phyloP scores from a whole-genome alignment of 1,140 invertebrate species.

The Pentalonia nigronervosa region DNA sequence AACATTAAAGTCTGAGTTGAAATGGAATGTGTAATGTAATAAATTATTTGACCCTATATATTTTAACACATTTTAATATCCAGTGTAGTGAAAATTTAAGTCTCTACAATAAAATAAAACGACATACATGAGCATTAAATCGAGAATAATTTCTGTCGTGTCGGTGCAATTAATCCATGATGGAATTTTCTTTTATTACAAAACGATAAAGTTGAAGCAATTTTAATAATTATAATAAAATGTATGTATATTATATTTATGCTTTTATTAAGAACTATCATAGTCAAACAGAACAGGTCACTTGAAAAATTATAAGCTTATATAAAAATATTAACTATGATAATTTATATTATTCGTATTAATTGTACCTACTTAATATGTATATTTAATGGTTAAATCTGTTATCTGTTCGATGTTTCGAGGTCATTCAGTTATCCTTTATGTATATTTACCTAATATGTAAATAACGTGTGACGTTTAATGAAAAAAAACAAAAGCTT shows the following conservation, averaged over 20 bases:
- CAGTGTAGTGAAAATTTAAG: background rate
- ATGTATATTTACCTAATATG: background rate
- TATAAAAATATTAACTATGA: background rate
- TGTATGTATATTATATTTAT: background rate
- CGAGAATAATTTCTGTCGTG: background rate
- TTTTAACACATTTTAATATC: background rate
- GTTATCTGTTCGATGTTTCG: background rate
- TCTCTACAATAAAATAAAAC: slow-evolving; percentile 14
- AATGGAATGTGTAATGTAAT: background rate
- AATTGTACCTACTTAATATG: background rate
- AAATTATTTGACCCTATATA: background rate
- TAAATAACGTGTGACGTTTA: background rate
- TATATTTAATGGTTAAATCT: background rate
- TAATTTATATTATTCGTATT: background rate
- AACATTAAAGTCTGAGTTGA: background rate
- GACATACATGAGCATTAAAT: background rate
- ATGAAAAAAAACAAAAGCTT: background rate
- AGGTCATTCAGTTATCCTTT: background rate
- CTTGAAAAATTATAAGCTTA: background rate
- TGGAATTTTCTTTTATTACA: background rate
- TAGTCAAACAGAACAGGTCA: background rate
- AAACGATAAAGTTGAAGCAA: background rate
- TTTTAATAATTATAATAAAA: background rate
- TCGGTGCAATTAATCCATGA: background rate
- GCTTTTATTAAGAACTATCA: background rate